Evolutionary conservation across 1,140 invertebrate genomes (phyloP).

Genomic region (Pseudobourletiella spinata): DNA sequence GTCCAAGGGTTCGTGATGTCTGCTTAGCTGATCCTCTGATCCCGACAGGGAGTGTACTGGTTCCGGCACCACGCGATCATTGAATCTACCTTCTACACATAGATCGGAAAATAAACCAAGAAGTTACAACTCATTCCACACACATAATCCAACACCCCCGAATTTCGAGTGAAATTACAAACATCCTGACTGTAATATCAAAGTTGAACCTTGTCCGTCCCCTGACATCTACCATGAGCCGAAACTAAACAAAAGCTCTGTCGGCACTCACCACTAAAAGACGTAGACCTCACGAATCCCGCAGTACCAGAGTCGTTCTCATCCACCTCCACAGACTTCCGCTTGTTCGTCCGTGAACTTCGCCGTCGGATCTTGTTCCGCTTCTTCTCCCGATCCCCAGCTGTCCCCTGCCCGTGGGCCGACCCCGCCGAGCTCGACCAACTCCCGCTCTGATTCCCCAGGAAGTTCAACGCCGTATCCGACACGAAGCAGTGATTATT

Average conservation of each 20-base stretch:
- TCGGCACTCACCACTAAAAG: slow-evolving; percentile 28
- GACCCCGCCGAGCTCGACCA: slow-evolving; percentile 20
- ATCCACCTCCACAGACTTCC: slow-evolving; percentile 15
- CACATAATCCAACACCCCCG: too few relatives aligned
- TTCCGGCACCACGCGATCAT: not conserved
- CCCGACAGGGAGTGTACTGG: not conserved
- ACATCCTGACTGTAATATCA: too few relatives aligned
- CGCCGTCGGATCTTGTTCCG: slow-evolving; percentile 14
- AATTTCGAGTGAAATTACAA: too few relatives aligned
- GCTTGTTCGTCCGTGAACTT: slow-evolving; percentile 2
- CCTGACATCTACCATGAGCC: too few relatives aligned
- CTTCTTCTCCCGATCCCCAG: slow-evolving; percentile 14
- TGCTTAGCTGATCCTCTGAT: not conserved
- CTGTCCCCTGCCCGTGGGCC: slow-evolving; percentile 5
- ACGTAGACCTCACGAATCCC: slow-evolving; percentile 17
- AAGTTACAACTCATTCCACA: too few relatives aligned
- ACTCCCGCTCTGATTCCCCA: slow-evolving; percentile 24
- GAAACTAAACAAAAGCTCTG: too few relatives aligned
- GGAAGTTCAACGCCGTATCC: slow-evolving; percentile 31
- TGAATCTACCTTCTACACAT: slow-evolving; percentile 4
- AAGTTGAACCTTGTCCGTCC: too few relatives aligned
- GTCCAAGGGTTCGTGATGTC: not conserved
- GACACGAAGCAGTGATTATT: slow-evolving; percentile 25
- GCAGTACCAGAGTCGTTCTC: slow-evolving; percentile 7
- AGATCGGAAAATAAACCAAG: not conserved